phyloP scores from a whole-genome alignment of 1,140 invertebrate species.

The Phymorhynchus buccinoides region DNA sequence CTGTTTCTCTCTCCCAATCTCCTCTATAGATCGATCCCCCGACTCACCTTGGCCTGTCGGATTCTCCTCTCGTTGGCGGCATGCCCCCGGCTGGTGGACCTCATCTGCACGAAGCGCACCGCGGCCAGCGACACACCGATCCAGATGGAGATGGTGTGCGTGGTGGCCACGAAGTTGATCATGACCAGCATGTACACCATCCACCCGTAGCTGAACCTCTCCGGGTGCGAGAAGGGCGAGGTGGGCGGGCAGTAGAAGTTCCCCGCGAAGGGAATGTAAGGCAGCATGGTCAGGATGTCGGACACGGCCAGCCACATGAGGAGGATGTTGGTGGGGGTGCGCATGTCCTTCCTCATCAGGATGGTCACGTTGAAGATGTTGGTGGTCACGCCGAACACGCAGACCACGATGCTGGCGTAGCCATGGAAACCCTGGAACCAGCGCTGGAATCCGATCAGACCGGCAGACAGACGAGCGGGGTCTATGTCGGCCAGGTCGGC shows the following conservation, averaged over 20 bases:
- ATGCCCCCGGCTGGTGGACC: slow-evolving; percentile 80
- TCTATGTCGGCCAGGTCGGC: not conserved
- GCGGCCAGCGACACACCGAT: slow-evolving; percentile 91
- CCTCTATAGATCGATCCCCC: not conserved
- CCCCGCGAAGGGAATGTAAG: slow-evolving; percentile 87
- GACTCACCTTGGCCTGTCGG: slow-evolving; percentile 76
- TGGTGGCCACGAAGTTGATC: slow-evolving; percentile 82
- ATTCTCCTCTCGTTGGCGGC: slow-evolving; percentile 79
- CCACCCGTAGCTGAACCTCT: slow-evolving; percentile 62
- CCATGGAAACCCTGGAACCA: slow-evolving; percentile 78
- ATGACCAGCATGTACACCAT: slow-evolving; percentile 64
- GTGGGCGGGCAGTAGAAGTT: slow-evolving; percentile 76
- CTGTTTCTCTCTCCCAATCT: too few relatives aligned
- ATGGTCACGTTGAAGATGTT: slow-evolving; percentile 93
- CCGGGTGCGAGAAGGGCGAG: slow-evolving; percentile 52
- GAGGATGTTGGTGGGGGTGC: slow-evolving; percentile 86
- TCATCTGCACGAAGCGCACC: slow-evolving; percentile 79
- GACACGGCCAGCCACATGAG: slow-evolving; percentile 87
- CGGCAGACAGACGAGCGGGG: not conserved
- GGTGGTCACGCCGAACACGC: slow-evolving; percentile 88
- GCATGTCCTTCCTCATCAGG: slow-evolving; percentile 87
- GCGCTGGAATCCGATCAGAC: slow-evolving; percentile 59
- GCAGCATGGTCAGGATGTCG: slow-evolving; percentile 90
- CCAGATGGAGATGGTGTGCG: slow-evolving; percentile 95
- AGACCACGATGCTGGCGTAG: slow-evolving; percentile 83